Evolutionary conservation across 2,888 invertebrate genomes (phyloP).

Genomic region (Brachypalpus laphriformis): DNA sequence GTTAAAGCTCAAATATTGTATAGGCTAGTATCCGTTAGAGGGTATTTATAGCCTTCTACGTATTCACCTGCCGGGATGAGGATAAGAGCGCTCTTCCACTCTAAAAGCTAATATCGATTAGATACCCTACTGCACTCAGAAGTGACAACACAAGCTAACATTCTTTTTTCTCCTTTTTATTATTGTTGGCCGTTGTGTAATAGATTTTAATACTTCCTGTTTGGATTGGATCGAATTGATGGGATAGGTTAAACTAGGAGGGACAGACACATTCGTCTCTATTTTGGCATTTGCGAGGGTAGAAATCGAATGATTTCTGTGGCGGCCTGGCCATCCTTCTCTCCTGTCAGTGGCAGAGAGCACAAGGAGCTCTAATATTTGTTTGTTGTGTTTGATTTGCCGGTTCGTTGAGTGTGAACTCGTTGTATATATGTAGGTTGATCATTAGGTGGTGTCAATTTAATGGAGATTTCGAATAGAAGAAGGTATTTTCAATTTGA

Average conservation of each 20-base stretch:
- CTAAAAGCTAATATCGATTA: conserved; percentile 64
- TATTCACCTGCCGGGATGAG: conserved; percentile 7
- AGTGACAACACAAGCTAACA: conserved; percentile 10
- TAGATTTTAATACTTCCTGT: conserved; percentile 69
- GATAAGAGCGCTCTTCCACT: conserved; percentile 27
- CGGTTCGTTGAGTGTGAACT: conserved; percentile 42
- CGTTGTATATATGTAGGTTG: conserved; percentile 10
- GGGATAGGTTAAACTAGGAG: conserved; percentile 34
- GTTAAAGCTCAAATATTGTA: conserved; percentile 16
- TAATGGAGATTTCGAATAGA: conserved; percentile 18
- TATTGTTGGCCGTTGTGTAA: conserved; percentile 55
- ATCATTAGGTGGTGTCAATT: conserved; percentile 30
- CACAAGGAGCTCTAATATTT: conserved; percentile 47
- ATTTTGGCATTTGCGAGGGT: conserved; percentile 40
- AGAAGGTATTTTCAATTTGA: conserved; percentile 26
- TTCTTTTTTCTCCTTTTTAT: conserved; percentile 20
- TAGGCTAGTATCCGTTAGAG: conserved; percentile 35
- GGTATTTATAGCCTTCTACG: conserved; percentile 55
- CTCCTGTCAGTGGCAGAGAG: conserved; percentile 32
- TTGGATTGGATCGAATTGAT: conserved; percentile 52
- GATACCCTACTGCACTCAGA: conserved; percentile 27
- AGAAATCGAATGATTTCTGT: conserved; percentile 53
- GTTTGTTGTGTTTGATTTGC: conserved; percentile 61
- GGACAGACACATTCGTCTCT: conserved; percentile 32
- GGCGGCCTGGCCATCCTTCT: conserved; percentile 11